A percentile compares a stretch with the other conserved stretches of the same genome.
These are phyloP conservation scores for Akabosia matsudoensis DNA, from an alignment of 1,140 invertebrate species.

Conservation along the genomic window DNA sequence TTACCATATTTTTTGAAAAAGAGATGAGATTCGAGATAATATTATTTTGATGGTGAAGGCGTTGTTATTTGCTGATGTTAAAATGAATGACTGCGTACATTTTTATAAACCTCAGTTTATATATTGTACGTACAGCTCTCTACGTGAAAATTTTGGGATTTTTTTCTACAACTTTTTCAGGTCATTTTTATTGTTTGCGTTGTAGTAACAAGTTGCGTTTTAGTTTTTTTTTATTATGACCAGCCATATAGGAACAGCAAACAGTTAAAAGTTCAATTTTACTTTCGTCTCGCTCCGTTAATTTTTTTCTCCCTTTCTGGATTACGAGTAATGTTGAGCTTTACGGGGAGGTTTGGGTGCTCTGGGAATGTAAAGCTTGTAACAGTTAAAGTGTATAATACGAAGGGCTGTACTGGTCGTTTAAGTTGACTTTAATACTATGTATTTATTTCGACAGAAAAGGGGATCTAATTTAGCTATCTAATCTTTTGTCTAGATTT, in stretches of 20 bases:
- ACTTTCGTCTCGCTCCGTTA: slow-evolving; percentile 14
- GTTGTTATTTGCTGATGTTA: background rate
- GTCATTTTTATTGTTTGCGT: slow-evolving; percentile 13
- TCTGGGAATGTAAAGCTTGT: background rate
- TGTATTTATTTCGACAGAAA: background rate
- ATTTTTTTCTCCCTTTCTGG: slow-evolving; percentile 10
- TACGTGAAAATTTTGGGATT: background rate
- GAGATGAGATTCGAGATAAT: slow-evolving; percentile 19
- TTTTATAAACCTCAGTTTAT: too few species aligned
- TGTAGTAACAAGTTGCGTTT: too few species aligned
- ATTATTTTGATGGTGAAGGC: background rate
- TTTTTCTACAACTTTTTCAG: slow-evolving; percentile 7
- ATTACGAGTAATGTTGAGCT: background rate
- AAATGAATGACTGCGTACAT: background rate
- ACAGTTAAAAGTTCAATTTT: background rate
- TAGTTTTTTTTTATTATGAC: too few species aligned
- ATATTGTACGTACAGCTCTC: background rate
- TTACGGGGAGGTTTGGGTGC: background rate
- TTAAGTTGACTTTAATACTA: slow-evolving; percentile 1
- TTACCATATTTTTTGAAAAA: background rate
- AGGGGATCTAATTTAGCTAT: background rate
- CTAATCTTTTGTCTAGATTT: background rate
- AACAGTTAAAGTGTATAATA: background rate
- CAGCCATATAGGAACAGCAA: background rate
- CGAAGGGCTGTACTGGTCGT: background rate